Conservation (phyloP, 2,888 invertebrate species). For the Hedychridium roseum region DNA sequence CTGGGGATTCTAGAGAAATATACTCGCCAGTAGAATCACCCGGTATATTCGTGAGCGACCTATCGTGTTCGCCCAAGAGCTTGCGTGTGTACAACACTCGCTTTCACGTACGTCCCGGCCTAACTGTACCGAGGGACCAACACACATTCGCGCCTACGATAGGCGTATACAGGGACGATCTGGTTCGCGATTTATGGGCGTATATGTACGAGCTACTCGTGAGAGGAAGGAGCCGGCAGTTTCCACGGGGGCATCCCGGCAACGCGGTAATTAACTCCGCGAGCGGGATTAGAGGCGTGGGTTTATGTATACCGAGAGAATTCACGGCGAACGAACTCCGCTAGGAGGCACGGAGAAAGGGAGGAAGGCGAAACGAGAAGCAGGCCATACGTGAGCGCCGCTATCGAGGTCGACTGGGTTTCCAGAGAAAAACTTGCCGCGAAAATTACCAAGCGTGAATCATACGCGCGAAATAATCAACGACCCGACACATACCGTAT, state of each 20-base stretch:
- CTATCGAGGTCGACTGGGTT: too few relatives aligned
- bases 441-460: too few relatives aligned
- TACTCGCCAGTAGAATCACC: too few relatives aligned
- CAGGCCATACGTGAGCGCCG: too few relatives aligned
- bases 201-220: neutral
- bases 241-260: slow-evolving; percentile 8
- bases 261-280: slow-evolving; percentile 35
- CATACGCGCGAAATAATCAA: too few relatives aligned
- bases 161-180: slow-evolving; percentile 1
- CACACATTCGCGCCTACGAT: slow-evolving; percentile 2
- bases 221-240: slow-evolving; percentile 8
- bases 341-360: slow-evolving; percentile 7
- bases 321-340: slow-evolving; percentile 24
- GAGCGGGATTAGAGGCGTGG: slow-evolving; percentile 35
- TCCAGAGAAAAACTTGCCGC: too few relatives aligned
- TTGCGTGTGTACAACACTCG: slow-evolving; percentile 14
- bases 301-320: slow-evolving; percentile 18
- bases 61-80: slow-evolving; percentile 8
- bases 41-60: too few relatives aligned
- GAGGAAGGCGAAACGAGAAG: slow-evolving; percentile 3
- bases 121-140: slow-evolving; percentile 22
- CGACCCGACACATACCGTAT: too few relatives aligned
- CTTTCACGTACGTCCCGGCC: slow-evolving; percentile 20
- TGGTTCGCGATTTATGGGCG: slow-evolving; percentile 17
- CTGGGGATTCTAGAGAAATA: too few relatives aligned